Conservation (phyloP, 2,888 invertebrate species). For the Pimpla rufipes region DNA sequence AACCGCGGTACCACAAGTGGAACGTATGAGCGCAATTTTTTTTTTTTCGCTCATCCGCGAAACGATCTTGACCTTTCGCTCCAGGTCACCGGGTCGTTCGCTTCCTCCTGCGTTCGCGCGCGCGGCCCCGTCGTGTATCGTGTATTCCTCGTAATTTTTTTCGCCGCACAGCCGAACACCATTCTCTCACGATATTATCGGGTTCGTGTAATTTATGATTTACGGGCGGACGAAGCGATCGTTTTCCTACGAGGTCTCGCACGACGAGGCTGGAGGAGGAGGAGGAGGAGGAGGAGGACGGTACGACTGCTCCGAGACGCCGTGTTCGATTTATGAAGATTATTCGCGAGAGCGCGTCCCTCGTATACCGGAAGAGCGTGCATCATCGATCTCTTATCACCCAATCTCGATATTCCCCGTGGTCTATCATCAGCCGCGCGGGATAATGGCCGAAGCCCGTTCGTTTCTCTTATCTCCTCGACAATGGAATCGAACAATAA, state of each 20-base stretch:
- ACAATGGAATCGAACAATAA: conserved; percentile 64
- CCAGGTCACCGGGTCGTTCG: conserved; percentile 66
- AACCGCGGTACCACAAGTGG: conserved; percentile 34
- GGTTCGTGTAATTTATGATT: conserved; percentile 72
- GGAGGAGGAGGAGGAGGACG: conserved; percentile 51
- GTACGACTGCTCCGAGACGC: conserved; percentile 19
- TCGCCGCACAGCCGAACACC: conserved; percentile 55
- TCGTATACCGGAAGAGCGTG: conserved; percentile 58
- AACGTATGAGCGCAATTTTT: conserved; percentile 49
- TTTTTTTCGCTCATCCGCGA: conserved; percentile 47
- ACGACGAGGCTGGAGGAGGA: conserved; percentile 64
- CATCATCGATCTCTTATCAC: conserved; percentile 64
- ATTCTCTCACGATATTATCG: conserved; percentile 73
- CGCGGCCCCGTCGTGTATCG: conserved; percentile 31
- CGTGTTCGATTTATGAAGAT: conserved; percentile 63
- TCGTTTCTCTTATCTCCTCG: conserved; percentile 51
- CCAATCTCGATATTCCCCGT: conserved; percentile 62
- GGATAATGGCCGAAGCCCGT: conserved; percentile 48
- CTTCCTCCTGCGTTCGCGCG: conserved; percentile 54
- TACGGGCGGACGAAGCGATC: conserved; percentile 70
- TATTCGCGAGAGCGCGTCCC: conserved; percentile 51
- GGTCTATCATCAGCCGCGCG: conserved; percentile 54
- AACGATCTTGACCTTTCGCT: conserved; percentile 62
- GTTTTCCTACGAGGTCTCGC: conserved; percentile 64
- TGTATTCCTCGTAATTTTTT: conserved; percentile 48